Conservation (phyloP, 2,113 vertebrate species). For the Ifrita kowaldi region DNA sequence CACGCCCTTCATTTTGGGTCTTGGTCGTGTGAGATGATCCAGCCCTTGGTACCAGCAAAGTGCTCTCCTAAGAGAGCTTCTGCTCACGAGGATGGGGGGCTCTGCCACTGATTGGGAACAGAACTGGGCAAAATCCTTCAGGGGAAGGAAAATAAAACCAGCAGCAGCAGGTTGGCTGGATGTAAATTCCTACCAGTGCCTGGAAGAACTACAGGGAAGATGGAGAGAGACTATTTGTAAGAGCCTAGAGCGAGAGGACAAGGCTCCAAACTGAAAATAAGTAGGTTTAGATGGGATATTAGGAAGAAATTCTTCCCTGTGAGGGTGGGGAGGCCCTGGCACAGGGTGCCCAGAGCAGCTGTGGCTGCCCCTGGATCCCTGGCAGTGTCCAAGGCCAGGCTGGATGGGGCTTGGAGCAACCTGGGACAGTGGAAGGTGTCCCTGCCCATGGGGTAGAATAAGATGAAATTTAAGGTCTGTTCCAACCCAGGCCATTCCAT, state of each 20-base stretch:
- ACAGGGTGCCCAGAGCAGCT: not conserved
- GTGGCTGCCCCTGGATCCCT: not conserved
- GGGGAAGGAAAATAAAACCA: not conserved
- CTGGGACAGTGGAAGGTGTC: not conserved
- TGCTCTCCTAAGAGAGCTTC: not conserved
- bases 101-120: not conserved
- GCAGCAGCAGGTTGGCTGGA: not conserved
- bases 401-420: accelerated
- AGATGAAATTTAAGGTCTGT: not conserved
- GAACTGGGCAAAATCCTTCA: not conserved
- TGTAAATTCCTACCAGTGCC: not conserved
- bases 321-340: not conserved
- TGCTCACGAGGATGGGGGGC: not conserved
- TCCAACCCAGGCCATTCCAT: not conserved
- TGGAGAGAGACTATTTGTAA: not conserved
- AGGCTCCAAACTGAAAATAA: not conserved
- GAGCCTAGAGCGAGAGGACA: not conserved
- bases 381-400: accelerated
- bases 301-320: accelerated
- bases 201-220: not conserved
- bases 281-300: not conserved
- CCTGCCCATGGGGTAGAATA: not conserved
- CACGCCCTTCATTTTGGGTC: not conserved
- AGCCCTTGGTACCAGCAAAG: not conserved
- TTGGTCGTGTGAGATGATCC: not conserved